These are phyloP conservation scores for Drosophila willistoni DNA, from an alignment of 1,140 invertebrate genomes.

Conservation along the genomic window DNA sequence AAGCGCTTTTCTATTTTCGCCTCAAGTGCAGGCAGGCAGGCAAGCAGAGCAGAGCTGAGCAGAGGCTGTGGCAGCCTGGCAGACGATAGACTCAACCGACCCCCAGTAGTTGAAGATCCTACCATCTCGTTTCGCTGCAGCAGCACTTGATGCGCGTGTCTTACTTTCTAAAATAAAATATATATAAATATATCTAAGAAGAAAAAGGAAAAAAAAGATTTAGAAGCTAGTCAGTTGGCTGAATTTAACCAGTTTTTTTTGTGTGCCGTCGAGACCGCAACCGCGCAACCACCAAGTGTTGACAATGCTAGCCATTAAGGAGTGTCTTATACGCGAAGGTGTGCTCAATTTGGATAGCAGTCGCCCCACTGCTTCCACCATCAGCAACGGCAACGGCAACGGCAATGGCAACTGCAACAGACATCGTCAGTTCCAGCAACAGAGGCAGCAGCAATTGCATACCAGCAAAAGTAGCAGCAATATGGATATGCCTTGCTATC, in stretches of 20 bases:
- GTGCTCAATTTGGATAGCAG: constrained; percentile 74
- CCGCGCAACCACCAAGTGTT: not conserved
- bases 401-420: constrained; percentile 18
- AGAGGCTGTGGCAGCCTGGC: constrained; percentile 1
- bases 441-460: constrained; percentile 38
- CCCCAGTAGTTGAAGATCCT: constrained; percentile 7
- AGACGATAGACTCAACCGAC: not conserved
- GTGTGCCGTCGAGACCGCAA: not conserved
- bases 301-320: constrained; percentile 77
- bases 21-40: constrained; percentile 64
- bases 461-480: constrained; percentile 62
- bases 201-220: constrained; percentile 32
- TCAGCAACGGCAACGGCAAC: constrained; percentile 7
- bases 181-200: constrained; percentile 19
- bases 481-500: constrained; percentile 73
- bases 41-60: constrained; percentile 4
- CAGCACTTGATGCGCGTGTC: constrained; percentile 65
- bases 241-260: constrained; percentile 38
- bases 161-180: constrained; percentile 75
- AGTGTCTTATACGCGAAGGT: constrained; percentile 79
- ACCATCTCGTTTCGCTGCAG: constrained; percentile 31
- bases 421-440: constrained; percentile 52
- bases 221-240: constrained; percentile 25
- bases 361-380: constrained; percentile 24
- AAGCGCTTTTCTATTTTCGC: constrained; percentile 79